A percentile compares a stretch with the other conserved stretches of the same genome.
These are phyloP conservation scores for Boloria selene DNA, from an alignment of 2,888 invertebrate genomes.

Conservation along the genomic window DNA sequence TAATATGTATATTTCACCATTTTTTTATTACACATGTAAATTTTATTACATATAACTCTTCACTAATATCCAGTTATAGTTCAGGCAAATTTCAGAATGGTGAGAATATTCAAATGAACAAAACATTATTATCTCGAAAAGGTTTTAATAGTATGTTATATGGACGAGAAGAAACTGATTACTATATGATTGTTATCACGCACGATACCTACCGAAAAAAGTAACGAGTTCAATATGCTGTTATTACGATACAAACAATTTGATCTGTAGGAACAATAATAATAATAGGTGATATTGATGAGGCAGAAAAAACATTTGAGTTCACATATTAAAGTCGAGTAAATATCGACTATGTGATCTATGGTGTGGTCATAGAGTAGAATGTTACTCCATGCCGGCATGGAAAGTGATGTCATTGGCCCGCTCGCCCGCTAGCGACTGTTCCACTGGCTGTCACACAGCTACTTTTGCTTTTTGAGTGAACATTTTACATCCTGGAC, in stretches of 20 bases:
- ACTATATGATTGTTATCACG: conserved; percentile 38
- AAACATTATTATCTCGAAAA: conserved; percentile 21
- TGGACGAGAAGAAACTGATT: conserved; percentile 35
- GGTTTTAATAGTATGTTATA: conserved; percentile 29
- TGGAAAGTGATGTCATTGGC: conserved; percentile 67
- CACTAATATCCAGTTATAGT: too few species aligned
- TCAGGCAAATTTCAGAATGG: conserved; percentile 22
- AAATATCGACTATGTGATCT: conserved; percentile 48
- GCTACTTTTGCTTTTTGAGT: conserved; percentile 76
- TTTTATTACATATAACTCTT: too few species aligned
- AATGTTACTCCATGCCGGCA: conserved; percentile 45
- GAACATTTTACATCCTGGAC: conserved; percentile 70
- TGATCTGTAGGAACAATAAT: conserved; percentile 33
- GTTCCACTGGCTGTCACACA: conserved; percentile 67
- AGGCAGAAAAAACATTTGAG: conserved; percentile 35
- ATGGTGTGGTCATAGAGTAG: conserved; percentile 50
- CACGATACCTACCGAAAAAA: conserved; percentile 36
- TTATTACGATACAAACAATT: conserved; percentile 40
- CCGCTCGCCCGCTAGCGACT: conserved; percentile 62
- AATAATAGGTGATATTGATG: conserved; percentile 26
- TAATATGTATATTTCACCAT: too few species aligned
- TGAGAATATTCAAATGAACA: conserved; percentile 24
- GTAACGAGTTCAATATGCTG: conserved; percentile 31
- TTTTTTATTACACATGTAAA: too few species aligned
- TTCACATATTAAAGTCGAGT: conserved; percentile 32